phyloP scores from a whole-genome alignment of 92 coral and sea anemone species.

The Palythoa caribaeorum region DNA sequence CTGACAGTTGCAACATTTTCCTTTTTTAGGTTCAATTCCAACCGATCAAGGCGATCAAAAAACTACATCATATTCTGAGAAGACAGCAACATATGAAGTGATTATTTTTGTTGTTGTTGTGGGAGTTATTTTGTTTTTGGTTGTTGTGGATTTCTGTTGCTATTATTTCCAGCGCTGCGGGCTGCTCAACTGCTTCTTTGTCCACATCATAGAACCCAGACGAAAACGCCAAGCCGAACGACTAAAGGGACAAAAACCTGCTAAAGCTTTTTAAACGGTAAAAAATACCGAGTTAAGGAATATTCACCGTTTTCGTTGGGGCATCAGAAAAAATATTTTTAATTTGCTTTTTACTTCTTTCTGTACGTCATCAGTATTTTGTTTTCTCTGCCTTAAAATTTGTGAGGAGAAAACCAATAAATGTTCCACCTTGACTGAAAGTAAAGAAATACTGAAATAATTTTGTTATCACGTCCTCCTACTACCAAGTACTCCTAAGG shows the following conservation, averaged over 20 bases:
- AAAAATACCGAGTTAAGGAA: neutral
- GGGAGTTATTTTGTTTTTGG: slow-evolving; percentile 8
- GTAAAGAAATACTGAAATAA: too few relatives aligned
- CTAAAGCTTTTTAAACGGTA: neutral
- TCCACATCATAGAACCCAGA: slow-evolving; percentile 21
- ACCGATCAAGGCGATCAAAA: neutral
- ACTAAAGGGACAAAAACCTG: neutral
- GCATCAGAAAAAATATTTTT: neutral
- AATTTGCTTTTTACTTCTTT: too few relatives aligned
- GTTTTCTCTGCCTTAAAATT: too few relatives aligned
- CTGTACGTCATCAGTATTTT: too few relatives aligned
- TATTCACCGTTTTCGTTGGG: neutral
- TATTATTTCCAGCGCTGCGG: slow-evolving; percentile 35
- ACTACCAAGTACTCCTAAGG: too few relatives aligned
- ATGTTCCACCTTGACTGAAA: too few relatives aligned
- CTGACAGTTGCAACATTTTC: neutral
- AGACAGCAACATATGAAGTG: neutral
- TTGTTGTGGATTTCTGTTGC: slow-evolving; percentile 14
- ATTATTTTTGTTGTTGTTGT: slow-evolving; percentile 20
- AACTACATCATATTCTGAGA: neutral
- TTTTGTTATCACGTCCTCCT: too few relatives aligned
- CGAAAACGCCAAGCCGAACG: slow-evolving; percentile 18
- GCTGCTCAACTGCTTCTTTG: slow-evolving; percentile 27
- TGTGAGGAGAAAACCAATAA: too few relatives aligned
- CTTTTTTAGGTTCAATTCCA: neutral